Base-by-base conservation (phyloP, 2,797 vertebrate species). In the Alca torda region DNA sequence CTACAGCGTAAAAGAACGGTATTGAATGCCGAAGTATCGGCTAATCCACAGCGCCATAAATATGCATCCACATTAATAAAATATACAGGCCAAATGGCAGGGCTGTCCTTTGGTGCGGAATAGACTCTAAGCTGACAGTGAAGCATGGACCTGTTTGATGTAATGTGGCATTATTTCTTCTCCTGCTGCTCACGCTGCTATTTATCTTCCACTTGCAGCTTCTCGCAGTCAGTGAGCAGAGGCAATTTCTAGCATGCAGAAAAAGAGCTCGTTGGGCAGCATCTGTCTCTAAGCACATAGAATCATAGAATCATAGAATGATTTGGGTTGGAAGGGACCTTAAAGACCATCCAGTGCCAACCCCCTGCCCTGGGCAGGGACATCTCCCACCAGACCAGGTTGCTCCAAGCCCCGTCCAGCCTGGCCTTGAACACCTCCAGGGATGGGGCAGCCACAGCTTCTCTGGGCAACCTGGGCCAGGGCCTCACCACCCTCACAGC, bases 181-280 rank as follows among this genome's bases (percentile, higher is more conserved):
- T 92, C 37, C 45, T 78, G 90, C 86, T 74, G 80, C 87, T 90
- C 46, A 2, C 20, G 86, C 83, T 90, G 81, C 64, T 85, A 83
- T 90, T 96, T 93, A 89, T 96, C 94, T 96, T 80, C 60, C 24
- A 4, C 81, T 87, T 31, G 70, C 93, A 94, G 96, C 80, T 87
- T 60, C 88, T 85, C 3, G 0, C 91, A 54, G 94, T 28, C 87
- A 14, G 77, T 46, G 84, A 93, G 54, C 90, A 83, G 72, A 87
- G 84, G 68, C 67, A 43, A 45, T 87, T 74, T 37, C 74, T 89
- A 25, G 25, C 6, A 57, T 35, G 84, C 75, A 82, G 61, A 30
- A 89, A 88, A 92, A 81, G 73, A 89, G 59, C 84, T 90, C 21
- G 0, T 83, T 86, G 82, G 93, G 93, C 89, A 82, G 84, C 54